phyloP scores from a whole-genome alignment of 2,113 vertebrate species.

The Ciconia stormi region DNA sequence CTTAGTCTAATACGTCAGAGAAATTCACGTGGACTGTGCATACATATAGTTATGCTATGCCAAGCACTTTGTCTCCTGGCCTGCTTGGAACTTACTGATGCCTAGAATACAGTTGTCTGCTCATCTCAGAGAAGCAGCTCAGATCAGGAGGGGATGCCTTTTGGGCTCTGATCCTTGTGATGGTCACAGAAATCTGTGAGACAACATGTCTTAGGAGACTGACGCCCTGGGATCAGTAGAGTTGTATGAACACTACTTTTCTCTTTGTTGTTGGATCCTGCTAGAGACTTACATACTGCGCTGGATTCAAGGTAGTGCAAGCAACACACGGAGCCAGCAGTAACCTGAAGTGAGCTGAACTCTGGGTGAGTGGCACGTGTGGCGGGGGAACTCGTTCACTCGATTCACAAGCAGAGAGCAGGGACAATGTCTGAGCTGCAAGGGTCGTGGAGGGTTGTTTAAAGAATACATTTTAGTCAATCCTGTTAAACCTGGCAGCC shows the following conservation, averaged over 20 bases:
- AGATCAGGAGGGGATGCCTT: not conserved
- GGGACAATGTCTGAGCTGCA: not conserved
- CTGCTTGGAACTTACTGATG: not conserved
- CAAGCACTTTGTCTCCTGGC: not conserved
- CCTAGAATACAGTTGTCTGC: not conserved
- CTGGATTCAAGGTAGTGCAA: not conserved
- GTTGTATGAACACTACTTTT: not conserved
- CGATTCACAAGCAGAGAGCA: not conserved
- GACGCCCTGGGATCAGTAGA: not conserved
- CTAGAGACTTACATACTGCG: not conserved
- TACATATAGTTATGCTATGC: not conserved
- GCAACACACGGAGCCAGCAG: not conserved
- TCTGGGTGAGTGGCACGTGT: not conserved
- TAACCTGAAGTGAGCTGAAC: not conserved
- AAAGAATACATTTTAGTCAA: not conserved
- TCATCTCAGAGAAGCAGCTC: not conserved
- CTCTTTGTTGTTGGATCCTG: not conserved
- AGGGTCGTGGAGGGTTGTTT: not conserved
- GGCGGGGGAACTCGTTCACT: not conserved
- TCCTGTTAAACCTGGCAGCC: not conserved
- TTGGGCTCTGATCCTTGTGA: not conserved
- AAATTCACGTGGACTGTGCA: not conserved
- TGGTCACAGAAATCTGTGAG: not conserved
- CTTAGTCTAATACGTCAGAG: not conserved
- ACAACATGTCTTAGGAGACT: not conserved